Base-by-base conservation (phyloP, 2,797 vertebrate species). In the Pangasius larnaudii region DNA sequence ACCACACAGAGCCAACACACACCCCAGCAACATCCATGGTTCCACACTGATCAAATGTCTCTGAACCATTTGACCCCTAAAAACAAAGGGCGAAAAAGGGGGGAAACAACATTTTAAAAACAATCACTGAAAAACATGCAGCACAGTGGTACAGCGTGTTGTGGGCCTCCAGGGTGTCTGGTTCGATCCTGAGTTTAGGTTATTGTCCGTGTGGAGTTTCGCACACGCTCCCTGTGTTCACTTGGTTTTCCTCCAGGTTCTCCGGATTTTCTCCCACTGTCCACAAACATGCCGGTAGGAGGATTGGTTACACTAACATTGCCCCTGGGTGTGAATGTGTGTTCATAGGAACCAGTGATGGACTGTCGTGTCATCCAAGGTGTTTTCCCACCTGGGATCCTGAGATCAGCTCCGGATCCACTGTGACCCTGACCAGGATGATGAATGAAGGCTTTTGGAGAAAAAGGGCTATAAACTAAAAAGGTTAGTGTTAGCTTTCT, bases 1-100 rank as follows among this genome's bases (percentile, higher is more conserved):
- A 8, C 91, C 91, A 86, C 88, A 92, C n/a, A 77, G 91, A 77
- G 53, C 77, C 86, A 96, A 87, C 59, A 92, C 3, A 80, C 84
- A 84, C 49, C 93, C 19, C 56, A 94, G 59, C 85, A 95, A 88
- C 53, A 83, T 27, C 89, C 88, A 90, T 0, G 14, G 9, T 0
- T 22, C 77, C 84, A 90, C 58, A 33, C 56, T 61, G 24, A 42
- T 4, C 1, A 46, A 19, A 33, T 4, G 9, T 24, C 27, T 84
- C 33, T 36, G 53, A 87, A 88, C 33, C 85, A 90, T 88, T 84
- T 61, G 33, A 77, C 30, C 59, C 82, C 71, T 85, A 61, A 22
- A 58, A 5, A 13, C 3, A 67, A 65, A 2, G 61, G 19, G 75
- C 46, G 67, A 0, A 30, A 5, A 30, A 5, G 4, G n/a, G 19